Conservation (phyloP, 2,797 vertebrate species). For the Paratrypauchen microcephalus region DNA sequence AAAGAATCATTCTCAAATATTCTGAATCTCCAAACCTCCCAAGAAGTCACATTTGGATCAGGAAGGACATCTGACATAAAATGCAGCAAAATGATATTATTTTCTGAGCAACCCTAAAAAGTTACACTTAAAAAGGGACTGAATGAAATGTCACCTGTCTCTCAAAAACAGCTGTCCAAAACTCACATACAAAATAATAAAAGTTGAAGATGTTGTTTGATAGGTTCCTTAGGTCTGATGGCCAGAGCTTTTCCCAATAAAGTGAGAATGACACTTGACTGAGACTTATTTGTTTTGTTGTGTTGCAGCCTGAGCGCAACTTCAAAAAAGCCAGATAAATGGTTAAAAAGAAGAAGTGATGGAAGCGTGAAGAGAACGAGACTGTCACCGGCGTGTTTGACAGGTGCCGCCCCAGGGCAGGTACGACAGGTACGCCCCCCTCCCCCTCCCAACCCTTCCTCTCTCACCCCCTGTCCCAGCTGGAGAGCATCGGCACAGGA, state of each 20-base stretch:
- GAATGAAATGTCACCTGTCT: constrained; percentile 12
- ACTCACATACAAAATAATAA: constrained; percentile 32
- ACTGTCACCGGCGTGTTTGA: constrained; percentile 68
- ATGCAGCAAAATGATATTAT: not conserved
- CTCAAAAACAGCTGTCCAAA: constrained; percentile 45
- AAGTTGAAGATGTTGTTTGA: constrained; percentile 57
- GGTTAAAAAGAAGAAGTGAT: constrained; percentile 50
- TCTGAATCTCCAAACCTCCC: no score
- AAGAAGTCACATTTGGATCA: constrained; percentile 5
- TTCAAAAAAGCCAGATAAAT: constrained; percentile 50
- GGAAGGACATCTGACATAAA: not conserved
- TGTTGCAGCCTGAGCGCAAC: constrained; percentile 37
- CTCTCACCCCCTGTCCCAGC: constrained; percentile 40
- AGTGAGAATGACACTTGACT: constrained; percentile 35
- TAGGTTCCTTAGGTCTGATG: constrained; percentile 41
- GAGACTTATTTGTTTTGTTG: constrained; percentile 67
- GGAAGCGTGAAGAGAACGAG: constrained; percentile 61
- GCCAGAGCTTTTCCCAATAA: constrained; percentile 55
- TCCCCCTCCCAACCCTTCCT: no score
- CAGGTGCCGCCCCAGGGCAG: constrained; percentile 71
- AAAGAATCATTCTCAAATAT: no score
- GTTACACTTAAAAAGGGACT: not conserved
- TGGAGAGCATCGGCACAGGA: constrained; percentile 63
- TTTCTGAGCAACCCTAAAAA: not conserved
- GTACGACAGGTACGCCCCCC: constrained; percentile 69